Percentiles rank a stretch among this genome's conserved stretches.
Conservation (phyloP, 2,113 vertebrate genomes). For the Petrocephalus zakoni region DNA sequence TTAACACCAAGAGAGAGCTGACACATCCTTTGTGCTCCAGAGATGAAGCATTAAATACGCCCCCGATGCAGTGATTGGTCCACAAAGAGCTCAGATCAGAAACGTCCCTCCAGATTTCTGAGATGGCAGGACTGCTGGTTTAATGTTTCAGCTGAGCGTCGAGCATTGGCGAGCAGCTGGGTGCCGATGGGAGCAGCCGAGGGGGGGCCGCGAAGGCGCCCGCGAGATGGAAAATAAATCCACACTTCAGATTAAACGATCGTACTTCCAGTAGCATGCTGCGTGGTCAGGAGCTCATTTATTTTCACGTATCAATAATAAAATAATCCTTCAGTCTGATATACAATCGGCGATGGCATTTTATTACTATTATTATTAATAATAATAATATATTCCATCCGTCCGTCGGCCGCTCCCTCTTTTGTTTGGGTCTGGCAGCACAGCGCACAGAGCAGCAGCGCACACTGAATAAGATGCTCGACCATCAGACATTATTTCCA, state of each 20-base stretch:
- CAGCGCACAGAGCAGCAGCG: background rate
- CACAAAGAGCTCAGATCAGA: conserved; percentile 1
- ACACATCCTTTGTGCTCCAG: background rate
- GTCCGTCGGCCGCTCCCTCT: background rate
- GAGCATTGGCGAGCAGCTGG: background rate
- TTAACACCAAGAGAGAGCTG: background rate
- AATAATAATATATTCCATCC: background rate
- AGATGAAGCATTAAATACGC: background rate
- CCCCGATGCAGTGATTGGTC: background rate
- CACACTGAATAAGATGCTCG: background rate
- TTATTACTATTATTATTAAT: background rate
- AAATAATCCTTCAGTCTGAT: background rate
- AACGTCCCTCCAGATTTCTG: background rate
- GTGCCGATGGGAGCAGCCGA: background rate
- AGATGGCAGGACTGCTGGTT: background rate
- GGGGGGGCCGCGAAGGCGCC: background rate
- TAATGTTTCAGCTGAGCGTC: background rate
- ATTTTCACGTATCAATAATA: background rate
- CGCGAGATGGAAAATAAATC: background rate
- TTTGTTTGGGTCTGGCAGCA: background rate
- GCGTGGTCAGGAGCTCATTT: background rate
- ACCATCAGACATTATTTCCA: background rate
- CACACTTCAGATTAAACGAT: background rate
- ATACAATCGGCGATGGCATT: background rate
- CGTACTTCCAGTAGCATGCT: background rate